A percentile compares a stretch with the other conserved stretches of the same genome.
phyloP scores from a whole-genome alignment of 1,140 invertebrate genomes.

The Papilio aristodemus region DNA sequence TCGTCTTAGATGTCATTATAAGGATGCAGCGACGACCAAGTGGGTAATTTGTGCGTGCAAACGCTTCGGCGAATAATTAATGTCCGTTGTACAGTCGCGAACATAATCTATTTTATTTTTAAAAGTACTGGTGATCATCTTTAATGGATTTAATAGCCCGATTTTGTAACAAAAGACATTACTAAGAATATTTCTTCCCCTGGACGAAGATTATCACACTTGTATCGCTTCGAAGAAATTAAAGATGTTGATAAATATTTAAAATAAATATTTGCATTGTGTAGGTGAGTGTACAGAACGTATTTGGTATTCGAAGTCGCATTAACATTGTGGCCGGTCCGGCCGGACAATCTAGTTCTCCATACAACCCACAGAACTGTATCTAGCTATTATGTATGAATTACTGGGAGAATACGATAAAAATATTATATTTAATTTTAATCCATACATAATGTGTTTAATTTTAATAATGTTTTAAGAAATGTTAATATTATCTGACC shows the following conservation, averaged over 20 bases:
- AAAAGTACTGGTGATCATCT: too few relatives aligned
- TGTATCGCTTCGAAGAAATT: neutral
- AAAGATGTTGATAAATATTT: neutral
- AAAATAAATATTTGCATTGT: slow-evolving; percentile 36
- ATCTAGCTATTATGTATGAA: slow-evolving; percentile 16
- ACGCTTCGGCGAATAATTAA: slow-evolving; percentile 39
- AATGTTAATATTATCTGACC: too few relatives aligned
- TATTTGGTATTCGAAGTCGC: slow-evolving; percentile 54
- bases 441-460: too few relatives aligned
- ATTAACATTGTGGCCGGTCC: slow-evolving; percentile 55
- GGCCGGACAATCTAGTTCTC: slow-evolving; percentile 54
- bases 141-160: too few relatives aligned
- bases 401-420: slow-evolving; percentile 34
- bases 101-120: slow-evolving; percentile 4
- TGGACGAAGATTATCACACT: slow-evolving; percentile 7
- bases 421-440: neutral
- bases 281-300: slow-evolving; percentile 37
- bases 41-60: slow-evolving; percentile 39
- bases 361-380: slow-evolving; percentile 40
- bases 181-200: too few relatives aligned
- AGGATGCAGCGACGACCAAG: slow-evolving; percentile 20
- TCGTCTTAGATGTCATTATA: slow-evolving; percentile 34
- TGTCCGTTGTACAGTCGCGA: slow-evolving; percentile 37
- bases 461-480: too few relatives aligned
- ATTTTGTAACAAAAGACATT: too few relatives aligned